Evolutionary conservation across 2,797 vertebrate species (phyloP).

Genomic region (Anguilla anguilla): DNA sequence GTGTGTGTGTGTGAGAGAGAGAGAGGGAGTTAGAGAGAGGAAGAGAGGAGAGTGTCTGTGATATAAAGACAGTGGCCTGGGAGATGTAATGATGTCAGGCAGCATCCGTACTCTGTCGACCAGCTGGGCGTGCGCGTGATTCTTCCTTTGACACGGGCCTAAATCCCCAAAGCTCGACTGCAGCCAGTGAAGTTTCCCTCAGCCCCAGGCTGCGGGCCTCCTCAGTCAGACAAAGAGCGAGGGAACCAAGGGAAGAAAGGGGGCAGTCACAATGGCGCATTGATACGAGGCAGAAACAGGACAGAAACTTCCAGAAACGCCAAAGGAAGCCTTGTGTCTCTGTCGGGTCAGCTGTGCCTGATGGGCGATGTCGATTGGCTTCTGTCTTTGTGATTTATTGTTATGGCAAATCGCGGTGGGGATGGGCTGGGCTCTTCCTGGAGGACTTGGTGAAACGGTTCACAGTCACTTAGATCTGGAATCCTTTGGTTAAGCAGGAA

Average conservation of each 20-base stretch:
- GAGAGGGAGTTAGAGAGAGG: background rate
- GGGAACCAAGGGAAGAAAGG: background rate
- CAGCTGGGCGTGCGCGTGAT: background rate
- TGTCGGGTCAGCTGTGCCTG: slow-evolving; percentile 10
- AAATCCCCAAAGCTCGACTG: background rate
- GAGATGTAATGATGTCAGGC: background rate
- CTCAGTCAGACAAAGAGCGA: background rate
- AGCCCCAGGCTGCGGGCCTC: background rate
- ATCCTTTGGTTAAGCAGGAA: background rate
- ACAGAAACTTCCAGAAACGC: slow-evolving; percentile 11
- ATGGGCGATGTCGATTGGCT: background rate
- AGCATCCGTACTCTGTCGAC: background rate
- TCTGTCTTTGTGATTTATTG: background rate
- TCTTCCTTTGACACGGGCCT: background rate
- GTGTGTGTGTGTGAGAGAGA: background rate
- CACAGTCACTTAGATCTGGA: background rate
- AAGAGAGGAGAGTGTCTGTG: background rate
- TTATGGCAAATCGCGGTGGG: background rate
- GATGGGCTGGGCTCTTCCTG: background rate
- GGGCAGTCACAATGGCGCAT: background rate
- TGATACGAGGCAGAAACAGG: background rate
- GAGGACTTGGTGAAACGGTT: background rate
- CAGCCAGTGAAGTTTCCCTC: background rate
- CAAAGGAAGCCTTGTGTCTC: slow-evolving; percentile 1
- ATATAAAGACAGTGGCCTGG: background rate